Evolutionary conservation across 2,113 vertebrate species (phyloP).

Genomic region (Oncorhynchus gorbuscha): DNA sequence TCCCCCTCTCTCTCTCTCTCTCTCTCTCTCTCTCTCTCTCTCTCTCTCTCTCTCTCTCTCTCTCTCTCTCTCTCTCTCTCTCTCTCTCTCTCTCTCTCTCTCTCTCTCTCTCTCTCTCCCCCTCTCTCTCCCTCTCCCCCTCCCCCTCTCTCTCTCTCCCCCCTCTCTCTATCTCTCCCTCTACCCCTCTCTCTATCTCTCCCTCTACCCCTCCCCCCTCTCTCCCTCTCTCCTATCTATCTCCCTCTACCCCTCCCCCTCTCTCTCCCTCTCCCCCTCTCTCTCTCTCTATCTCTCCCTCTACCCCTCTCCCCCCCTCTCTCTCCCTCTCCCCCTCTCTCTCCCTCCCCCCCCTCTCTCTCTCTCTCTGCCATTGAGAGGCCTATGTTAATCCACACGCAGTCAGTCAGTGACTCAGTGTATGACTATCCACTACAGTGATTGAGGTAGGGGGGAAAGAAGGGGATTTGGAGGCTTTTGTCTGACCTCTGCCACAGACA

Average conservation of each 20-base stretch:
- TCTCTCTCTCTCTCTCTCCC: too few relatives aligned
- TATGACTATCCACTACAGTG: constrained; percentile 36
- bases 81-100: too few relatives aligned
- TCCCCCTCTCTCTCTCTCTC: too few relatives aligned
- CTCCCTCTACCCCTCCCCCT: background rate
- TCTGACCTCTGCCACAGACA: constrained; percentile 60
- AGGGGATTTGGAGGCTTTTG: constrained; percentile 58
- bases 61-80: too few relatives aligned
- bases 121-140: too few relatives aligned
- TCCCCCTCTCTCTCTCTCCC: too few relatives aligned
- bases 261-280: background rate
- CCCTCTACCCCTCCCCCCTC: background rate
- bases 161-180: too few relatives aligned
- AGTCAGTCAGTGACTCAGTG: constrained; percentile 8
- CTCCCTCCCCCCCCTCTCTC: background rate
- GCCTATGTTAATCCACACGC: constrained; percentile 50
- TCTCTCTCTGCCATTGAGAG: constrained; percentile 31
- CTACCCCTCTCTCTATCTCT: background rate
- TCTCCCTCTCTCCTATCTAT: background rate
- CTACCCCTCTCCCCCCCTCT: too few relatives aligned
- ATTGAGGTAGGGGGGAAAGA: constrained; percentile 42
- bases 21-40: too few relatives aligned
- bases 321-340: too few relatives aligned
- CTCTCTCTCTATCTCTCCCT: too few relatives aligned
- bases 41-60: too few relatives aligned